Evolutionary conservation across 2,113 vertebrate genomes (phyloP), one percentile per base, ranked within the genome.

Genomic region (Propithecus coquereli): DNA sequence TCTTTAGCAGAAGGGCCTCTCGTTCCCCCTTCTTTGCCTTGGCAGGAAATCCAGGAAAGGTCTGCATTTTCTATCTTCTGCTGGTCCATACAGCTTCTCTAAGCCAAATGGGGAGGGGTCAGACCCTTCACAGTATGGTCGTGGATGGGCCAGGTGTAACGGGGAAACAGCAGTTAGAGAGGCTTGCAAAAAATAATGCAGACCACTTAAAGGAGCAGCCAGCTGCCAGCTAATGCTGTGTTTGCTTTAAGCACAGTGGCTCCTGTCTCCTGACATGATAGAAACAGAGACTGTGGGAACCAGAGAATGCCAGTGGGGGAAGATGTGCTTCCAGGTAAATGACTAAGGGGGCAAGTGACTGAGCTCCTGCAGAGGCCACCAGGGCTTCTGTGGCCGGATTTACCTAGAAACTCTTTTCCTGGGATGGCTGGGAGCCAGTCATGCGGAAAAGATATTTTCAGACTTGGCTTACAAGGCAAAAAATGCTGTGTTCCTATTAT

Each of bases 391-490:
- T 6, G 59, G 66, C 54, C 7, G 0, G 71, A 74, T 91, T 94
- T 89, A 94, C 97, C 89, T 91, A 52, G 91, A 95, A 88, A 85
- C 87, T 6, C 88, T 95, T 68, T 92, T 77, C 47, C 82, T 11
- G 65, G 94, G 80, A 85, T 52, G 76, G 76, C 81, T 87, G 57
- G 65, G 52, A 77, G 88, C 87, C 57, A 12, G 77, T 89, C 79
- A 87, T 22, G 70, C 84, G 93, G 87, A 79, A 94, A 95, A 89
- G 87, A 47, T 83, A 84, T 88, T 97, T 96, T 92, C 65, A 80
- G 50, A 80, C 76, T 83, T 47, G 25, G 25, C 87, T 95, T 57
- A 52, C 47, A 20, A 65, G 66, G 87, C 81, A 87, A 77, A 77
- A 88, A 93, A 77, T 43, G 59, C 65, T 10, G 40, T 52, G 25